A percentile compares a stretch with the other conserved stretches of the same genome.
phyloP scores from a whole-genome alignment of 2,888 invertebrate genomes.

The Drosophila mettleri region DNA sequence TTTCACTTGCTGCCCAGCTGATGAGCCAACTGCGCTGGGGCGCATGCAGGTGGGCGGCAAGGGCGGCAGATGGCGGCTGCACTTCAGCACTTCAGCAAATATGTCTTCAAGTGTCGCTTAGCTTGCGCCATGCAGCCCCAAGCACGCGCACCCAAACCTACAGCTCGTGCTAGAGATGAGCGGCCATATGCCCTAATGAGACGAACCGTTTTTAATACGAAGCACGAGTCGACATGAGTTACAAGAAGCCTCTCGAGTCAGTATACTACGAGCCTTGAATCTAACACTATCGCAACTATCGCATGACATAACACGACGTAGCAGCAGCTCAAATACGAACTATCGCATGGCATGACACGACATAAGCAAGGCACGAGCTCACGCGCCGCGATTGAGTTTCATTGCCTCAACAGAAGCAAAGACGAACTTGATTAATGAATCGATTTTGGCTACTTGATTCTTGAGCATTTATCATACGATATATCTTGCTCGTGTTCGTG shows the following conservation, averaged over 20 bases:
- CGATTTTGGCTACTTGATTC: not conserved
- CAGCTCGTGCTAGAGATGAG: not conserved
- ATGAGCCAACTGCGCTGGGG: slow-evolving; percentile 17
- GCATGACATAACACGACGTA: not conserved
- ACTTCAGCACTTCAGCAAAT: slow-evolving; percentile 67
- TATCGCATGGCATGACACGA: no score
- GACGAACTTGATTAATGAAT: not conserved
- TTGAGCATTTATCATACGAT: not conserved
- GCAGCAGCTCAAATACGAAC: not conserved
- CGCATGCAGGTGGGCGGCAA: not conserved
- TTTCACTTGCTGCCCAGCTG: slow-evolving; percentile 68
- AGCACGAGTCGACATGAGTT: not conserved
- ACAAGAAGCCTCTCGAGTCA: no score
- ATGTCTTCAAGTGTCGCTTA: slow-evolving; percentile 63
- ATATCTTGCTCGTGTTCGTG: not conserved
- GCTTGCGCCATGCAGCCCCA: slow-evolving; percentile 4
- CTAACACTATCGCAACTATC: no score
- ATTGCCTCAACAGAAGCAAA: not conserved
- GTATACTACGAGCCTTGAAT: no score
- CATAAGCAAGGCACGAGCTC: no score
- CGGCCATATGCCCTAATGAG: not conserved
- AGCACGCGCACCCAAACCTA: slow-evolving; percentile 1
- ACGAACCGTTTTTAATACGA: not conserved
- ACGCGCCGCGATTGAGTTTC: not conserved
- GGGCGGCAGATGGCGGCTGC: slow-evolving; percentile 41